Evolutionary conservation across 2,888 invertebrate genomes (phyloP).

Genomic region (Trypoxylon attenuatum): DNA sequence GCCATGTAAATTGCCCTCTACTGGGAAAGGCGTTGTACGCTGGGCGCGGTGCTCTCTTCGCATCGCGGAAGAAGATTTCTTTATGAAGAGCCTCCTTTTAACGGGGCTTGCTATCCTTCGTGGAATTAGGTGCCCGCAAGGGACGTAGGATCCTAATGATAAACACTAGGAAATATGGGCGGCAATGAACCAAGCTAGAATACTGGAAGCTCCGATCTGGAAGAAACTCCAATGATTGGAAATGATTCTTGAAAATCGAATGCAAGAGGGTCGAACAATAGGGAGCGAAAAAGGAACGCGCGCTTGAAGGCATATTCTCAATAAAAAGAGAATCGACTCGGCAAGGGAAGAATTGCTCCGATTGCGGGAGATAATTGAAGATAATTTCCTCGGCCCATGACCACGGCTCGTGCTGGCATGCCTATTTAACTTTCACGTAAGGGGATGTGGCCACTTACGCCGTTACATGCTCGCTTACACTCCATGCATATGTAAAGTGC

Average conservation of each 20-base stretch:
- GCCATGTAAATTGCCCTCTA: slow-evolving; percentile 12
- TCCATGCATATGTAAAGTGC: slow-evolving; percentile 61
- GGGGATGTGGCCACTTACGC: slow-evolving; percentile 65
- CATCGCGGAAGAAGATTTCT: slow-evolving; percentile 12
- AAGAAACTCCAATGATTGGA: not conserved
- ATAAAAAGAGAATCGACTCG: not conserved
- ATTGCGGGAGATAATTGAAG: slow-evolving; percentile 66
- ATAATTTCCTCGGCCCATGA: slow-evolving; percentile 66
- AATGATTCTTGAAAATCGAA: not conserved
- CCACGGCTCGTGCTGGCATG: slow-evolving; percentile 64
- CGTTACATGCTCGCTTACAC: slow-evolving; percentile 67
- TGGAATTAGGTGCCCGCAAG: too few relatives aligned
- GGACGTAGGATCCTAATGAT: too few relatives aligned
- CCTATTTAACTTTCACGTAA: slow-evolving; percentile 70
- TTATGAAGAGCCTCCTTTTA: not conserved
- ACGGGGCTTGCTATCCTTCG: not conserved
- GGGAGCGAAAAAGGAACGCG: not conserved
- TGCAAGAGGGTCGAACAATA: not conserved
- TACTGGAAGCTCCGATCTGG: too few relatives aligned
- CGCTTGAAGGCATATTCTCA: not conserved
- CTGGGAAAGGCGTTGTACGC: slow-evolving; percentile 18
- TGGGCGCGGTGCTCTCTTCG: slow-evolving; percentile 2
- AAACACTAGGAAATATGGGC: too few relatives aligned
- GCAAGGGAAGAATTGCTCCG: slow-evolving; percentile 18
- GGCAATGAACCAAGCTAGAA: too few relatives aligned